phyloP scores from a whole-genome alignment of 2,113 vertebrate genomes.

The Mystacornis crossleyi region DNA sequence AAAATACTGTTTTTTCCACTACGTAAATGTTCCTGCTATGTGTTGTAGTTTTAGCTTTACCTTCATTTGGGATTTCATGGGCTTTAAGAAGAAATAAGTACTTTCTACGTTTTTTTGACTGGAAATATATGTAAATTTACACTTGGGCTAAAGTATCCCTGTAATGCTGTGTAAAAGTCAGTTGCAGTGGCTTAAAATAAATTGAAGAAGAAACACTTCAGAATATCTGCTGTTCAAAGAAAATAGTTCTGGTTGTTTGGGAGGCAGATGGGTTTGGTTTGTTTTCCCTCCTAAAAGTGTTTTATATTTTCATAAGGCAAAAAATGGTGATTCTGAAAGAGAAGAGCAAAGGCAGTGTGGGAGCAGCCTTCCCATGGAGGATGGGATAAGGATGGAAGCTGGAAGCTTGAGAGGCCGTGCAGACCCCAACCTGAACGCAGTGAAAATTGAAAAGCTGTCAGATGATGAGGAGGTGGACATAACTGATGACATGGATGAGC shows the following conservation, averaged over 20 bases:
- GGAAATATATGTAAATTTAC: not conserved
- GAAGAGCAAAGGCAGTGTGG: slow-evolving; percentile 46
- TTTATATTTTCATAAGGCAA: slow-evolving; percentile 73
- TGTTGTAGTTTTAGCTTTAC: not conserved
- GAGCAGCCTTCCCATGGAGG: slow-evolving; percentile 12
- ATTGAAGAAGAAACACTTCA: not conserved
- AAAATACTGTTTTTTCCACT: not conserved
- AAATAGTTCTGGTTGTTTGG: not conserved
- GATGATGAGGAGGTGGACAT: slow-evolving; percentile 97
- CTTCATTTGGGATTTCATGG: not conserved
- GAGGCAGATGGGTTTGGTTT: not conserved
- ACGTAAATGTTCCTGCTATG: not conserved
- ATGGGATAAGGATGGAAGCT: not conserved
- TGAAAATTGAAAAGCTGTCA: slow-evolving; percentile 91
- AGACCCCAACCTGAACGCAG: slow-evolving; percentile 81
- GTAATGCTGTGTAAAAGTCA: not conserved
- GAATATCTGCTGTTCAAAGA: not conserved
- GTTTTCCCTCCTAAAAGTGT: not conserved
- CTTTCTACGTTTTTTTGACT: not conserved
- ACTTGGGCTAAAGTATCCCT: not conserved
- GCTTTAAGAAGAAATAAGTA: not conserved
- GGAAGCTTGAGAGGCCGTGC: slow-evolving; percentile 64
- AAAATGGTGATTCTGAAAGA: slow-evolving; percentile 69
- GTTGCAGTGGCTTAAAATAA: not conserved
- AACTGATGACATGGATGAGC: slow-evolving; percentile 84